Percentiles rank a stretch among this genome's conserved stretches.
These are phyloP conservation scores for Lagopus muta DNA, from an alignment of 2,113 vertebrate species.

Conservation along the genomic window DNA sequence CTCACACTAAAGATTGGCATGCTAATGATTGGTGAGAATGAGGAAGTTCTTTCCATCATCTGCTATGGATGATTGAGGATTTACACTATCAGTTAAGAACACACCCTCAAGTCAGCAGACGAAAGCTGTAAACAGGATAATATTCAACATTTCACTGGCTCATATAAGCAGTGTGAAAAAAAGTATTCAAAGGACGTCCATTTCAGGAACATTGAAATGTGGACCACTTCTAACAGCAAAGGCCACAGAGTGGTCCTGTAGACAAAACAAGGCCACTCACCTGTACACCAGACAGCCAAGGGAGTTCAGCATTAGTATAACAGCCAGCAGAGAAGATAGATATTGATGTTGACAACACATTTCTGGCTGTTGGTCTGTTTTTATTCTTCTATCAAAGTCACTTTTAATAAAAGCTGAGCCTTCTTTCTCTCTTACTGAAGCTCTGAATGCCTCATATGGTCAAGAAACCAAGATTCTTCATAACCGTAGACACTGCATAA, in stretches of 20 bases:
- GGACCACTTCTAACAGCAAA: not conserved
- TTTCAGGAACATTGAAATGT: not conserved
- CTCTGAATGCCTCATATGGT: not conserved
- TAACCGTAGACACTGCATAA: not conserved
- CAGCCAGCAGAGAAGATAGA: not conserved
- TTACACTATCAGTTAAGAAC: not conserved
- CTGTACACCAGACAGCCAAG: not conserved
- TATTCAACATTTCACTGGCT: not conserved
- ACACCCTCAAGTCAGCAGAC: not conserved
- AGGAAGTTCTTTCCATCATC: not conserved
- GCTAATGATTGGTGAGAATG: not conserved
- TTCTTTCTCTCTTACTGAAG: not conserved
- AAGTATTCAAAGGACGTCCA: not conserved
- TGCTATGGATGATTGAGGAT: not conserved
- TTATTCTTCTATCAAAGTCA: not conserved
- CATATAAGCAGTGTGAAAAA: not conserved
- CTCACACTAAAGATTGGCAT: rapidly evolving
- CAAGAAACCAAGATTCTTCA: not conserved
- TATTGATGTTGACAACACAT: not conserved
- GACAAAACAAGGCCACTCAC: not conserved
- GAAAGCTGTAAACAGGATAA: not conserved
- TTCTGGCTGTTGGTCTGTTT: not conserved
- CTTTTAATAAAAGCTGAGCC: not conserved
- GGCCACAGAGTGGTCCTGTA: not conserved
- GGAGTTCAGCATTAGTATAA: not conserved